Conservation (phyloP, 2,888 invertebrate species). For the Pristionchus japonicus region DNA sequence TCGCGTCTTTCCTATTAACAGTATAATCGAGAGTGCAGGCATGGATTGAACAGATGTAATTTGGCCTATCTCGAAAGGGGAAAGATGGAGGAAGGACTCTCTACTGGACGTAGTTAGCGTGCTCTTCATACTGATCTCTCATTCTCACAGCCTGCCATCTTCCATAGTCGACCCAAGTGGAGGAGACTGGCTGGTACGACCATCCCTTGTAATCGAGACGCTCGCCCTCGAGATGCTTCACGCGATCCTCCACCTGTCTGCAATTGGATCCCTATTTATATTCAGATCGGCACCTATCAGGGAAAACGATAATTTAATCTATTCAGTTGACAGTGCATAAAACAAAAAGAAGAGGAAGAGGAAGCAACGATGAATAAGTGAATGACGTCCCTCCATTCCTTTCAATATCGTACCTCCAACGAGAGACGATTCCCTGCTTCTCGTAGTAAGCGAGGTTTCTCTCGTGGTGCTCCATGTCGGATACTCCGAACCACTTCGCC, state of each 20-base stretch:
- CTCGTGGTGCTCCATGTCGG: constrained; percentile 65
- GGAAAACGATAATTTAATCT: too few relatives aligned
- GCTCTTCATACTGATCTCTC: constrained; percentile 69
- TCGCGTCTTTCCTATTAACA: background rate
- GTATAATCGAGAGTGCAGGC: background rate
- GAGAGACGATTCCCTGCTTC: constrained; percentile 66
- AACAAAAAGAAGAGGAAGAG: background rate
- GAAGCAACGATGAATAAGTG: too few relatives aligned
- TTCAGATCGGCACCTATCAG: too few relatives aligned
- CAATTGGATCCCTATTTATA: constrained; percentile 38
- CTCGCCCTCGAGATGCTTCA: constrained; percentile 72
- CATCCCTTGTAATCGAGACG: constrained; percentile 73
- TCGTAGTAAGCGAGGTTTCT: constrained; percentile 69
- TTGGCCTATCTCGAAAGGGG: background rate
- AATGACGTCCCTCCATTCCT: background rate
- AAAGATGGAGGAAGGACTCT: constrained; percentile 7
- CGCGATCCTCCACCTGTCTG: constrained; percentile 70
- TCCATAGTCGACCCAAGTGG: constrained; percentile 70
- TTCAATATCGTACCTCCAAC: constrained; percentile 62
- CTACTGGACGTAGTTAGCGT: constrained; percentile 68
- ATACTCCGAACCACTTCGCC: constrained; percentile 67
- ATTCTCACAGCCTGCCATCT: constrained; percentile 65
- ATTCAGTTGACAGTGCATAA: too few relatives aligned
- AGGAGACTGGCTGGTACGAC: constrained; percentile 71
- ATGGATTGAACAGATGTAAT: background rate